Percentiles rank a stretch among this genome's conserved stretches.
Conservation (phyloP, 2,113 vertebrate species). For the Ictidomys tridecemlineatus region DNA sequence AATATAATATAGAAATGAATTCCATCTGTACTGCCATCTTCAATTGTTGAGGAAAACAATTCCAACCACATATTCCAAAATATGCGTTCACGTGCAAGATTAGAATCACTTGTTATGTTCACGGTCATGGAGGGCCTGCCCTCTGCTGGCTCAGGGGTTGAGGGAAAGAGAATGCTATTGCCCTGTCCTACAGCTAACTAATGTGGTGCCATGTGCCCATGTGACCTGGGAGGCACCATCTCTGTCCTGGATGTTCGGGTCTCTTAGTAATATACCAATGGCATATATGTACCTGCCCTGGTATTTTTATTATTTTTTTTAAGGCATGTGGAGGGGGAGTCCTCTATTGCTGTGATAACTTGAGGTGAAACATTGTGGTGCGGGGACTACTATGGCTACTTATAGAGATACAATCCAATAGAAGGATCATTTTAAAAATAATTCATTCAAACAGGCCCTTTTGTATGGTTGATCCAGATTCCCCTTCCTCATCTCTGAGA, state of each 20-base stretch:
- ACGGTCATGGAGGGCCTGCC: background rate
- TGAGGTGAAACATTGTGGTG: background rate
- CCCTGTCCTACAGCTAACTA: background rate
- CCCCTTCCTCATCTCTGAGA: background rate
- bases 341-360: background rate
- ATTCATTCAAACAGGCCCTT: background rate
- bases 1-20: constrained; percentile 68
- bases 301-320: background rate
- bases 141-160: background rate
- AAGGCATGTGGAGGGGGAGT: background rate
- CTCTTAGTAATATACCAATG: background rate
- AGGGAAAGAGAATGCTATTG: background rate
- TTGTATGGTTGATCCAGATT: background rate
- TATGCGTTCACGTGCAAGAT: background rate
- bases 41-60: constrained; percentile 57
- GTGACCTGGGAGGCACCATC: background rate
- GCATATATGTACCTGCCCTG: background rate
- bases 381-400: background rate
- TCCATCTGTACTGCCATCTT: constrained; percentile 61
- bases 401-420: background rate
- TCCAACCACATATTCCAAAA: constrained; percentile 52
- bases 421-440: constrained; percentile 9
- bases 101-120: background rate
- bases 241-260: background rate
- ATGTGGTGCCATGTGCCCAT: background rate